Percentiles rank a stretch among this genome's conserved stretches.
These are phyloP conservation scores for Lasius platythorax DNA, from an alignment of 2,888 invertebrate genomes.

Conservation along the genomic window DNA sequence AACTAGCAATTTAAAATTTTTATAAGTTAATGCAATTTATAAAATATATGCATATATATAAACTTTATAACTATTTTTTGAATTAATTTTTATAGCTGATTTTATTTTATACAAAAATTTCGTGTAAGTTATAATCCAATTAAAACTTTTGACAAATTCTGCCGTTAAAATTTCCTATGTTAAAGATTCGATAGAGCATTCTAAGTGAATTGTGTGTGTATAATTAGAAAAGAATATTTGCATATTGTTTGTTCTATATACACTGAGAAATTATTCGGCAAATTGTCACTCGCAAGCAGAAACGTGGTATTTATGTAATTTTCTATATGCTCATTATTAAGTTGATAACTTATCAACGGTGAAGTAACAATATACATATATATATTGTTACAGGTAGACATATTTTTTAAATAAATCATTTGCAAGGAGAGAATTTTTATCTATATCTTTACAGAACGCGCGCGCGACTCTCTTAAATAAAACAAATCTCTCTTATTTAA, in stretches of 20 bases:
- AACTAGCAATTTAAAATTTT: neutral
- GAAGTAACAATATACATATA: neutral
- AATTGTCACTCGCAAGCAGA: neutral
- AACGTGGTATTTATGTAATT: neutral
- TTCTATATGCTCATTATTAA: neutral
- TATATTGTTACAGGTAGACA: neutral
- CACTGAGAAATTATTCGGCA: neutral
- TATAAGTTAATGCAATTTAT: neutral
- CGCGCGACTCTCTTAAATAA: neutral
- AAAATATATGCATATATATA: neutral
- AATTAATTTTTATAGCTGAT: neutral
- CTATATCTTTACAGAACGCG: neutral
- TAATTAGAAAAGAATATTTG: neutral
- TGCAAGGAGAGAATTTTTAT: neutral
- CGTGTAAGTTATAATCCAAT: neutral
- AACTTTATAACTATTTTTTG: neutral
- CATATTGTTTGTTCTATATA: neutral
- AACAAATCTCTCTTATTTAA: neutral
- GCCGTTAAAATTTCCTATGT: neutral
- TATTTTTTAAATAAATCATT: neutral
- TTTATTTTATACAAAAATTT: neutral
- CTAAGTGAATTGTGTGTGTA: neutral
- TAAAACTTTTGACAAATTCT: neutral
- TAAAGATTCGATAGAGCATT: neutral
- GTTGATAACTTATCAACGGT: neutral